Evolutionary conservation across 2,888 invertebrate genomes (phyloP), one percentile per base, ranked within the genome.

Genomic region (Lasioglossum calceatum): DNA sequence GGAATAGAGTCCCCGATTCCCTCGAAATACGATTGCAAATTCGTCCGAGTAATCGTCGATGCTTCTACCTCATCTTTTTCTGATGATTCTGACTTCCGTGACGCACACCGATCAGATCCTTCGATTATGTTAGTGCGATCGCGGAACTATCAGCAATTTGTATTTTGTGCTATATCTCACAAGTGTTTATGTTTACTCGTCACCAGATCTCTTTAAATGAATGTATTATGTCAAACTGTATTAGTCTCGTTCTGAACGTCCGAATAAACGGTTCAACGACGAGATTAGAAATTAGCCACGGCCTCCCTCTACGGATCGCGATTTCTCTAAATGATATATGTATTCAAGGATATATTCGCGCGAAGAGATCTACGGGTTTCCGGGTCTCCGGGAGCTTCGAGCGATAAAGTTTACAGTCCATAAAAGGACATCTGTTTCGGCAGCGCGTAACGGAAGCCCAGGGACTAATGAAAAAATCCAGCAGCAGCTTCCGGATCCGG

Each of bases 401-500:
- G 16, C 16, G 64, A 64, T 64, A 64, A 64, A 64, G 32, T 64
- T 64, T 64, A 64, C 64, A 64, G 64, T 64, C 64, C 32, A 32
- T 64, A 64, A 64, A 64, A 64, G 32, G 64, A 64, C 64, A 64
- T 64, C 64, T 64, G 64, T 64, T 64, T 64, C 64, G 32, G 2
- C 16, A 27, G 16, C 61, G 27, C 61, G 61, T 14, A 27, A 64
- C 61, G 77, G 78, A 79, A 54, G 71, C 42, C 42, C 23, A 12
- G 32, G 39, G 42, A 61, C 61, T 61, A 36, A 74, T 71, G 81
- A 80, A 79, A 77, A 77, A 77, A 75, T 81, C 39, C 39, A 39
- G 27, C 39, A 5, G 42, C 36, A 80, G 58, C 70, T 71, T 39
- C 80, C 54, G 67, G 47, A 72, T 76, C 75, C 84, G 79, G 78